A percentile compares a stretch with the other conserved stretches of the same genome.
phyloP scores from a whole-genome alignment of 2,888 invertebrate genomes.

The Brachyptera putata region DNA sequence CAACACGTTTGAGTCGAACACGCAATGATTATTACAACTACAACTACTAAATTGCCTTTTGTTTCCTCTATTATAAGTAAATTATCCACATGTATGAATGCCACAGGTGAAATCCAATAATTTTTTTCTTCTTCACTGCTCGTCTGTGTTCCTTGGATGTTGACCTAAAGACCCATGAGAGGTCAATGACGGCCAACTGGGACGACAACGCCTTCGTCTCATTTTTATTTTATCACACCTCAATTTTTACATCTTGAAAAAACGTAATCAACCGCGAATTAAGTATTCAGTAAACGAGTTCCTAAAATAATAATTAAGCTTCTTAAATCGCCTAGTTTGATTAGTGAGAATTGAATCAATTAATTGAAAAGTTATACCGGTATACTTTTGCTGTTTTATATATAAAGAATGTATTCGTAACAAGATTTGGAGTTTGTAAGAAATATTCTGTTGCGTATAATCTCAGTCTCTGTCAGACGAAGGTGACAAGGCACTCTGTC shows the following conservation, averaged over 20 bases:
- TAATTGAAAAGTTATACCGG: not conserved
- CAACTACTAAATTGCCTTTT: not conserved
- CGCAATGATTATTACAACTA: not conserved
- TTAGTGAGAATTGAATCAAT: conserved; percentile 3
- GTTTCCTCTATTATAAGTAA: not conserved
- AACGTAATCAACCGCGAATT: not conserved
- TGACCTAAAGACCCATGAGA: conserved; percentile 3
- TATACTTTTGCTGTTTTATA: not conserved
- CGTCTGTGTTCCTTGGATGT: not conserved
- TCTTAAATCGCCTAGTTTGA: not conserved
- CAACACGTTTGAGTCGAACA: not conserved
- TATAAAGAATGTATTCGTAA: not conserved
- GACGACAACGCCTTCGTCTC: not conserved
- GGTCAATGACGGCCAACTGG: not conserved
- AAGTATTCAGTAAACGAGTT: conserved; percentile 1
- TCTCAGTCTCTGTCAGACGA: conserved; percentile 17
- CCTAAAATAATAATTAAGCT: conserved; percentile 5
- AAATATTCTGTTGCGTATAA: not conserved
- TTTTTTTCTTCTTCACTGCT: too few relatives aligned
- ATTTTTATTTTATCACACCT: not conserved
- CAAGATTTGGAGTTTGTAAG: conserved; percentile 4
- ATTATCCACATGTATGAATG: not conserved
- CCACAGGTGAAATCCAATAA: conserved; percentile 9
- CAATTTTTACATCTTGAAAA: not conserved
- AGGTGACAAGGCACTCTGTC: conserved; percentile 24